phyloP scores from a whole-genome alignment of 2,888 invertebrate genomes.

The Leptinotarsa rubiginosa region DNA sequence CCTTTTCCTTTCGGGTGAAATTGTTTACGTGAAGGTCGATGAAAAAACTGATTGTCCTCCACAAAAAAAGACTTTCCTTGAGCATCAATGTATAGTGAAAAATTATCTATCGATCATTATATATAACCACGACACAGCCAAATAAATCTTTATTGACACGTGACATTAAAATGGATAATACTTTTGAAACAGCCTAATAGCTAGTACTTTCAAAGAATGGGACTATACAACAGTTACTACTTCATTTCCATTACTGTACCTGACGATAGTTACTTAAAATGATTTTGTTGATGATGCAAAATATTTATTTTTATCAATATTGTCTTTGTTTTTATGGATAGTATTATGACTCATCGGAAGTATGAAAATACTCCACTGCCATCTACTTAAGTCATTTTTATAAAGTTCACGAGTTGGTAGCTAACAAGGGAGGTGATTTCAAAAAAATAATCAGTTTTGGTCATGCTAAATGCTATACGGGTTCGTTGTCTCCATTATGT shows the following conservation, averaged over 20 bases:
- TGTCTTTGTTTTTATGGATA: constrained; percentile 50
- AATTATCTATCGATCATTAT: too few relatives aligned
- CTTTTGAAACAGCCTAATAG: neutral
- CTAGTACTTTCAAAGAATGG: neutral
- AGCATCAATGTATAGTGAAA: too few relatives aligned
- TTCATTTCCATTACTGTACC: constrained; percentile 53
- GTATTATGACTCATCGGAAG: constrained; percentile 44
- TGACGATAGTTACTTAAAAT: constrained; percentile 51
- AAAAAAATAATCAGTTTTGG: constrained; percentile 14
- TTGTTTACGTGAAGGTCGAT: too few relatives aligned
- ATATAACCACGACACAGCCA: too few relatives aligned
- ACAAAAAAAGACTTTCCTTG: too few relatives aligned
- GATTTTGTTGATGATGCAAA: constrained; percentile 48
- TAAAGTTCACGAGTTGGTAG: constrained; percentile 29
- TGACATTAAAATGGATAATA: too few relatives aligned
- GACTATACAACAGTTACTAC: constrained; percentile 29
- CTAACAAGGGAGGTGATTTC: constrained; percentile 17
- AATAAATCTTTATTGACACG: too few relatives aligned
- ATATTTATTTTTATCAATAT: constrained; percentile 52
- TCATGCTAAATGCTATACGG: constrained; percentile 20
- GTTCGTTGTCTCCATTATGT: constrained; percentile 29
- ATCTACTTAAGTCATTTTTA: constrained; percentile 50
- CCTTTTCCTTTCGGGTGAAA: too few relatives aligned
- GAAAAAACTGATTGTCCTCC: too few relatives aligned
- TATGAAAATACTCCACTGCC: constrained; percentile 53